Evolutionary conservation across 2,797 vertebrate genomes (phyloP).

Genomic region (Chloroceryle amazona): DNA sequence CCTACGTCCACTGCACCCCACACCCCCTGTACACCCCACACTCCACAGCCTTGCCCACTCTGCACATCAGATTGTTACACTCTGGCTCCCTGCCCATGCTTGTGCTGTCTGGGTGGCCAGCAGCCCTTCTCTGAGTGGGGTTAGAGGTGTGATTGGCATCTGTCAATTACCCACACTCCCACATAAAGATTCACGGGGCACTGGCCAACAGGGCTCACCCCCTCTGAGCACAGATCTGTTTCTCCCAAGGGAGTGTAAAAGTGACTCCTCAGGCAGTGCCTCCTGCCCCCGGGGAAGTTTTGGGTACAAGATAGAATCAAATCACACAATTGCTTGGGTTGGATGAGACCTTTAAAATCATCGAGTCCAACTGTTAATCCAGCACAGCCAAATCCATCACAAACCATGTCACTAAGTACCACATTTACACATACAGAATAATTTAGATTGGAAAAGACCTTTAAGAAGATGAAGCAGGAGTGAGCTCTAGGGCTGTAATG

Average conservation of each 20-base stretch:
- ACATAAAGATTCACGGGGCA: fast-evolving
- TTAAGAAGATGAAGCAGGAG: background rate
- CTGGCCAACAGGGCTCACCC: background rate
- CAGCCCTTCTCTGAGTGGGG: fast-evolving
- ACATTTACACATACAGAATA: background rate
- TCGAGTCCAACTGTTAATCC: background rate
- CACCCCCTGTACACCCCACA: too few species aligned
- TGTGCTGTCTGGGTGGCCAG: fast-evolving
- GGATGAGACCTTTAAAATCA: background rate
- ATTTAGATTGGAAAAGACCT: background rate
- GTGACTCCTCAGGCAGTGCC: fast-evolving
- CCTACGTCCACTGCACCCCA: background rate
- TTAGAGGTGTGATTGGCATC: background rate
- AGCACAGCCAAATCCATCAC: background rate
- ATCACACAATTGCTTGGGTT: background rate
- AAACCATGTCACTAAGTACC: background rate
- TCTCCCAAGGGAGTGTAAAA: background rate
- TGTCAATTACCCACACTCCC: background rate
- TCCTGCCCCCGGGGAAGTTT: background rate
- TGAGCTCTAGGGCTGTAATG: background rate
- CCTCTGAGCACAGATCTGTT: fast-evolving
- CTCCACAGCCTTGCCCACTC: background rate
- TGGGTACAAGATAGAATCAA: background rate
- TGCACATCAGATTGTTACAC: background rate
- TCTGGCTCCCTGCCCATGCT: background rate